Base-by-base conservation (phyloP, 2,888 invertebrate genomes). In the Acleris holmiana region DNA sequence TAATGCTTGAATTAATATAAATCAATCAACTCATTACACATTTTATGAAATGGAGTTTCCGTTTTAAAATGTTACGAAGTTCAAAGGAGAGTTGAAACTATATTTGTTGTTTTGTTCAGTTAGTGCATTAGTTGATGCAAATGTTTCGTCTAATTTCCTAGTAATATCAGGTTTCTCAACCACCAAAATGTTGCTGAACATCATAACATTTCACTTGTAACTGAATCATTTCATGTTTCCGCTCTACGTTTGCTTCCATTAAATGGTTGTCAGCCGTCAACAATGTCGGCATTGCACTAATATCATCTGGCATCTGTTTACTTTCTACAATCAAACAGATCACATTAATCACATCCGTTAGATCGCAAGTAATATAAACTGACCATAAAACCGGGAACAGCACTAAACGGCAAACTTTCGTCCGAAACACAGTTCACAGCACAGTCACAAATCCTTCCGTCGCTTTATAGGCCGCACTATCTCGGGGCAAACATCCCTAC, bases 401-500 rank as follows among this genome's bases (percentile, higher is more conserved):
- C 84, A 87, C 86, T 82, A n/a, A 64, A 58, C 64, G 64, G 58
- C 64, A 64, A 70, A 69, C 61, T 69, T 65, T 68, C 35, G 66
- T 69, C 68, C 73, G 73, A 72, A 76, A 73, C 73, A 76, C 71
- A 73, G 68, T 63, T 79, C 88, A 87, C 88, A 82, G 74, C 87
- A 86, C 88, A 77, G 73, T 76, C 76, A 77, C 78, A 74, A 83
- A 87, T 88, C 84, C 87, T 77, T 82, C 75, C 69, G 66, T 54
- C 60, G 67, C 63, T 83, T 84, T 85, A 78, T 84, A 78, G 82
- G 80, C 72, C 82, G 79, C 89, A 88, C 89, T 89, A 89, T 89
- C 88, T 84, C 72, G 79, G 81, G 82, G 85, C 83, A 87, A 88
- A 88, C 90, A 91, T 89, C 87, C 85, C 86, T 86, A 84, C 80